phyloP scores from a whole-genome alignment of 2,888 invertebrate species.

The Eilema caniola region DNA sequence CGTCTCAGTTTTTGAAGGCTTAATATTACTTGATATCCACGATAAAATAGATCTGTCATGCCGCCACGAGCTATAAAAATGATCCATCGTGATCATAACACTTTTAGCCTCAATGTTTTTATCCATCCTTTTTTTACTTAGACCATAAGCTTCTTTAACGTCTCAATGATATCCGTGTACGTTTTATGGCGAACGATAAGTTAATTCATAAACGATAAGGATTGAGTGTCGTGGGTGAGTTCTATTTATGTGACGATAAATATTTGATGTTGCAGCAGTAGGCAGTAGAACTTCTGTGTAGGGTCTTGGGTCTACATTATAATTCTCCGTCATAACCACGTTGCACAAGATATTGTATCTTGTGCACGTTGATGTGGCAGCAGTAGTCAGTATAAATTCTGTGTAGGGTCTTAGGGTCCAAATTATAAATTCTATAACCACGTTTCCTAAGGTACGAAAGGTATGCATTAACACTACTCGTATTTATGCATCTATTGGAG shows the following conservation, averaged over 20 bases:
- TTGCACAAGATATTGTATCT: not conserved
- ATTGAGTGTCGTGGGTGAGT: not conserved
- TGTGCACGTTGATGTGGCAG: no score
- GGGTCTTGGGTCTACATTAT: not conserved
- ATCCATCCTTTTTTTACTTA: constrained; percentile 41
- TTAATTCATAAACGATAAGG: constrained; percentile 27
- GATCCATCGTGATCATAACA: constrained; percentile 63
- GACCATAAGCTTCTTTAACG: constrained; percentile 42
- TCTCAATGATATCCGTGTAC: constrained; percentile 41
- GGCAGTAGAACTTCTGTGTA: not conserved
- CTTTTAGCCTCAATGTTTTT: constrained; percentile 55
- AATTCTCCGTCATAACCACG: not conserved
- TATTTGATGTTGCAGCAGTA: not conserved
- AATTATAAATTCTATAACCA: no score
- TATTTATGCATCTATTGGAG: no score
- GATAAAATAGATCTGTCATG: constrained; percentile 62
- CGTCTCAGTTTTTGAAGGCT: constrained; percentile 28
- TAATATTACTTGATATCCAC: constrained; percentile 47
- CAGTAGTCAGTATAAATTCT: no score
- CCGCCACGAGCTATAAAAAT: constrained; percentile 59
- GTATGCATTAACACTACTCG: no score
- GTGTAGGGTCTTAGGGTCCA: no score
- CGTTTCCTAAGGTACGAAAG: no score
- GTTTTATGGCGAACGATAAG: constrained; percentile 32
- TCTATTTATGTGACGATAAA: not conserved